Evolutionary conservation across 1,140 invertebrate genomes (phyloP).

Genomic region (Papilio helenus): DNA sequence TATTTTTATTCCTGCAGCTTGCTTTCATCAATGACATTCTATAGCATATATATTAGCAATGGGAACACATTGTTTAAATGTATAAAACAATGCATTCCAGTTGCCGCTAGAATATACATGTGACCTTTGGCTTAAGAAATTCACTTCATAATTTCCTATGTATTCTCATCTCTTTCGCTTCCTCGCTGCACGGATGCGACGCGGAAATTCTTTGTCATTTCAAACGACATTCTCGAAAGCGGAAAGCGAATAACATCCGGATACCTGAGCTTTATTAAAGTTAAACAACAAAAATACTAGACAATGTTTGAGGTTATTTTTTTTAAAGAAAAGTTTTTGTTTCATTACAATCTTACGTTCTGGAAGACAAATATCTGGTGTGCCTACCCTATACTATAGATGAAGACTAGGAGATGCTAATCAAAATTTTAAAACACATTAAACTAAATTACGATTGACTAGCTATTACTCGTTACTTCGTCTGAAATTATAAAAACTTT

Average conservation of each 20-base stretch:
- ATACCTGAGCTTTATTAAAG: neutral
- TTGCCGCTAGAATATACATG: neutral
- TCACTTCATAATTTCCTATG: conserved; percentile 3
- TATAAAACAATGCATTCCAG: neutral
- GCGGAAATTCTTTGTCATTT: conserved; percentile 1
- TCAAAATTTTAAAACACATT: too few relatives aligned
- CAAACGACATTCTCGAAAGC: conserved; percentile 5
- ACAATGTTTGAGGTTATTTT: neutral
- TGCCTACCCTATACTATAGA: too few relatives aligned
- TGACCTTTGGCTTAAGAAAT: conserved; percentile 4
- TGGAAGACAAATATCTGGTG: too few relatives aligned
- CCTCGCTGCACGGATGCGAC: neutral
- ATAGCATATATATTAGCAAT: too few relatives aligned
- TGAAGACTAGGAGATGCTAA: too few relatives aligned
- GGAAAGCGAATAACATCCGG: conserved; percentile 10
- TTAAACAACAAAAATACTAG: conserved; percentile 4
- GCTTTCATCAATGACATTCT: neutral
- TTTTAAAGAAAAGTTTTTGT: neutral
- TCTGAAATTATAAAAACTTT: too few relatives aligned
- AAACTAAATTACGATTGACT: too few relatives aligned
- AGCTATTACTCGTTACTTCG: too few relatives aligned
- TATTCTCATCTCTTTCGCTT: neutral
- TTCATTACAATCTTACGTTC: too few relatives aligned
- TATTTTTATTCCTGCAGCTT: neutral
- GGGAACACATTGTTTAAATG: too few relatives aligned